Conservation (phyloP, 2,113 vertebrate genomes). For the Scolopax mira region DNA sequence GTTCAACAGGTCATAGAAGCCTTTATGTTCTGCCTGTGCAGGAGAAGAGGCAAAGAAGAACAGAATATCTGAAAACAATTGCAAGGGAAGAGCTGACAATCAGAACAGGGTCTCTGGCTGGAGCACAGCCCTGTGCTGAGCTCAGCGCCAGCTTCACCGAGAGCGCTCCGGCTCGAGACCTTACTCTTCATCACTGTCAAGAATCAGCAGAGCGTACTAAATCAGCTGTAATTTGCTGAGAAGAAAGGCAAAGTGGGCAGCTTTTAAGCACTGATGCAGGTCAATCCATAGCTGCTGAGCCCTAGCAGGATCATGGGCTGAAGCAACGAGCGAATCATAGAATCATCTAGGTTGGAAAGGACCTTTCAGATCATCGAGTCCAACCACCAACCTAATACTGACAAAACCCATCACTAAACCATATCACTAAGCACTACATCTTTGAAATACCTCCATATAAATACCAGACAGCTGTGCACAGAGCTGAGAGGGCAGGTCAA, state of each 20-base stretch:
- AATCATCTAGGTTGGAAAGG: too few species aligned
- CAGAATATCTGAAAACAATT: background rate
- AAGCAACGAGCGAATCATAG: background rate
- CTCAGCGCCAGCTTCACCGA: background rate
- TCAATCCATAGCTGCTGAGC: background rate
- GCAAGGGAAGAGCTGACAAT: background rate
- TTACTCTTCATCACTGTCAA: background rate
- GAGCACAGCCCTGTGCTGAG: background rate
- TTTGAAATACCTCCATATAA: too few species aligned
- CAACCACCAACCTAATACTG: too few species aligned
- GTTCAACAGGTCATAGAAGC: background rate
- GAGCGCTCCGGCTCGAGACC: fast-evolving
- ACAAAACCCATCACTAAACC: too few species aligned
- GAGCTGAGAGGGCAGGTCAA: background rate
- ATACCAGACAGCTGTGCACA: background rate
- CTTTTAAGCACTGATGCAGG: background rate
- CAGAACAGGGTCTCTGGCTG: background rate
- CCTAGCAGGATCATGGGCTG: background rate
- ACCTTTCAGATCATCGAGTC: too few species aligned
- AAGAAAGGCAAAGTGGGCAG: background rate
- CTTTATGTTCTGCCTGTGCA: background rate
- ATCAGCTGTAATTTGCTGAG: background rate
- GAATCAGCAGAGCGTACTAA: background rate
- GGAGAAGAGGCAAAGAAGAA: background rate
- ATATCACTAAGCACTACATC: too few species aligned